phyloP scores from a whole-genome alignment of 2,797 vertebrate species.

The Melanotaenia pygmaea region DNA sequence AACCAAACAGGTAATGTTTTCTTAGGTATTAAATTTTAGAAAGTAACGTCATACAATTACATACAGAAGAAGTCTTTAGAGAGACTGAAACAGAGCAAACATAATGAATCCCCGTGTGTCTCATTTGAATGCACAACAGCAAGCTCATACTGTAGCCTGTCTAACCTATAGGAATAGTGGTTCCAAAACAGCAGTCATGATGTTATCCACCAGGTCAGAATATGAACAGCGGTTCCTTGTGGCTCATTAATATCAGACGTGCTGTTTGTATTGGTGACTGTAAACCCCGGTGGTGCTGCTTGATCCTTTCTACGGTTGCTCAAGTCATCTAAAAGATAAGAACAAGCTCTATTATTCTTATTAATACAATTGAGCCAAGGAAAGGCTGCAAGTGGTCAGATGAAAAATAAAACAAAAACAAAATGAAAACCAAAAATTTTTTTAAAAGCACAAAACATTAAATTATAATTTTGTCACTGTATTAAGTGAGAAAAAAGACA shows the following conservation, averaged over 20 bases:
- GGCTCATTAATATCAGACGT: conserved; percentile 8
- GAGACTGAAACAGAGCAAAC: background rate
- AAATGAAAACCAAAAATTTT: background rate
- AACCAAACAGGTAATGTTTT: background rate
- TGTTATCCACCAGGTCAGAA: conserved; percentile 9
- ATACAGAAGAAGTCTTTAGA: background rate
- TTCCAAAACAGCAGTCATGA: background rate
- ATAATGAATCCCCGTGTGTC: background rate
- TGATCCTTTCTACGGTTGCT: background rate
- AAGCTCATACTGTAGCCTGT: background rate
- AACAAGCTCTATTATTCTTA: background rate
- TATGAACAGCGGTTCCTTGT: conserved; percentile 3
- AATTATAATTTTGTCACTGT: background rate
- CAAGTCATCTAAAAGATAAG: background rate
- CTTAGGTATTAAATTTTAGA: background rate
- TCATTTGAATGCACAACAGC: background rate
- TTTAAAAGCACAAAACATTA: background rate
- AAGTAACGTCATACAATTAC: background rate
- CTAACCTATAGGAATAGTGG: background rate
- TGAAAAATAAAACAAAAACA: background rate
- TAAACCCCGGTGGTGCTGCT: background rate
- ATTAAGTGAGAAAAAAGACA: background rate
- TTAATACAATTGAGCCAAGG: background rate
- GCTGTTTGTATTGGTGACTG: conserved; percentile 15
- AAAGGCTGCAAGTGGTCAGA: background rate